Evolutionary conservation across 2,113 vertebrate species (phyloP), one percentile per base, ranked within the genome.

Genomic region (Megaceryle maxima): DNA sequence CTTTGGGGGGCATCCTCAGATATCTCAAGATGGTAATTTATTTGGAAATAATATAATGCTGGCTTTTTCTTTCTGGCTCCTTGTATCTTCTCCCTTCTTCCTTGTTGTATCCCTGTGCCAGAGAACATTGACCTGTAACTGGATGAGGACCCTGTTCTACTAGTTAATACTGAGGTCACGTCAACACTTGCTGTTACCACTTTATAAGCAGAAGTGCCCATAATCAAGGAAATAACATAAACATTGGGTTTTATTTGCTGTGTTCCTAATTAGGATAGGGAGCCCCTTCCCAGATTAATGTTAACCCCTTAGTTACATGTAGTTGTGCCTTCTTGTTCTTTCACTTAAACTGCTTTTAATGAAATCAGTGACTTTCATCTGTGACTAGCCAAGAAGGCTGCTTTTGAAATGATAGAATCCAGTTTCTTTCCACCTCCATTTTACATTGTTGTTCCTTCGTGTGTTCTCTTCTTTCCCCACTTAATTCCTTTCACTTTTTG

Each of bases 181-280:
- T 68, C 53, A 69, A 21, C 0, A 0, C 51, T 70, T 76, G 17
- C 37, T 72, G 19, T 60, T 84, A 22, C 0, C 16, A 24, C 43
- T 92, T 37, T 39, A 31, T 88, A 78, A 81, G 55, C 72, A 92
- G 37, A 86, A 88, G 29, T 87, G 64, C 50, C 37, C 29, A 33
- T 83, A 91, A 57, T 17, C 4, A 2, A 87, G 73, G 75, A 91
- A 76, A 25, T 77, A 68, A 43, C 20, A 68, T 66, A 24, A 46
- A 33, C 31, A 53, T 53, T 59, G 4, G 0, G 24, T 92, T 86
- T 74, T 70, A 92, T 88, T 92, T 93, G 6, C 25, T 60, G 0
- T 59, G 22, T 82, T 92, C 33, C 35, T 74, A 51, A 59, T 55
- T 63, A 68, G 37, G 37, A 17, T 43, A 55, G 28, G 13, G 43